Base-by-base conservation (phyloP, 2,797 vertebrate species). In the Hirundo rustica region DNA sequence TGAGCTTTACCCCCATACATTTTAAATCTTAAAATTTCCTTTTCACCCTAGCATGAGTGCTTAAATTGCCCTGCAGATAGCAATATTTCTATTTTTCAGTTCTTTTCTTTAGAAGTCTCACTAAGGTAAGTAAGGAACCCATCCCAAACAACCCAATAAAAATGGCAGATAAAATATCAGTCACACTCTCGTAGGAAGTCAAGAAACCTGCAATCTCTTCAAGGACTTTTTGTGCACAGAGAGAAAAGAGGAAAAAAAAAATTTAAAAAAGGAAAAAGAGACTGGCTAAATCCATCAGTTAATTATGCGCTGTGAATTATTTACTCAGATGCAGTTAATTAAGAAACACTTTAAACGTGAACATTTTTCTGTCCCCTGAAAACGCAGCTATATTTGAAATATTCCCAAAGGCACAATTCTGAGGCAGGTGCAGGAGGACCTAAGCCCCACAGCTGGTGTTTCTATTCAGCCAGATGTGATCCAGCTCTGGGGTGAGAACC, bases 251-350 rank as follows among this genome's bases (percentile, higher is more conserved):
- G 21, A 36, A 50, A 25, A 26, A 51, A 78, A 66, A 21, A 57
- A 51, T n/a, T n/a, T n/a, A 23, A 36, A 50, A n/a, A 3, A 73
- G 40, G 30, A 74, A 60, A 84, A n/a, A 58, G 42, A 78, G 38
- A 62, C 40, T 57, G 38, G 47, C 64, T 54, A 90, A 94, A 95
- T 85, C 70, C 57, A 74, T 76, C 74, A 85, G 55, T 40, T 76
- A 96, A 90, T 95, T 95, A 95, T 93, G 95, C 85, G 67, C 71
- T 90, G 82, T 94, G 94, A 96, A 96, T 96, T 92, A 95, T 92
- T 96, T 96, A 92, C 80, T 95, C n/a, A 38, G 89, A 86, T 64
- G 77, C 60, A 84, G 91, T 90, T 95, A 96, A 96, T 96, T 95
- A 95, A 95, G 94, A 84, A 92, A 94, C 79, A 71, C 76, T 94